These are phyloP conservation scores for Villa cingulata DNA, from an alignment of 2,888 invertebrate genomes.

Conservation along the genomic window DNA sequence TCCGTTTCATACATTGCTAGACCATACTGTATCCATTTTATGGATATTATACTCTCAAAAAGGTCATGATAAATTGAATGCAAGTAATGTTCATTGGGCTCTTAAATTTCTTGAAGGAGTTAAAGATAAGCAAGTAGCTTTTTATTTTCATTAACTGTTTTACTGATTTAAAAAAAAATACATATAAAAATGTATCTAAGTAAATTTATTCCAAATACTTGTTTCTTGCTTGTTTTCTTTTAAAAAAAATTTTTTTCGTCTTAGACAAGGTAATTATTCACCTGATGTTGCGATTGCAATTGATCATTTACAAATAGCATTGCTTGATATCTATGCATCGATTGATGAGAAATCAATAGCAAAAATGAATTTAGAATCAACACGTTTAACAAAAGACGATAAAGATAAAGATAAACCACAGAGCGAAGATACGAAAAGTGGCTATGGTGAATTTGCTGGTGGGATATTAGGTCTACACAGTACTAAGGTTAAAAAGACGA, in stretches of 20 bases:
- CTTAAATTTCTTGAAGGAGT: conserved; percentile 17
- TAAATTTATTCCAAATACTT: too few relatives aligned
- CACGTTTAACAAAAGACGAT: too few relatives aligned
- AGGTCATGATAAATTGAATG: conserved; percentile 4
- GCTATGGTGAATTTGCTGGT: too few relatives aligned
- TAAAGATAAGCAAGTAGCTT: conserved; percentile 6
- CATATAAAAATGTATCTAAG: too few relatives aligned
- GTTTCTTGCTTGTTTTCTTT: neutral
- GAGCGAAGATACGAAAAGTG: too few relatives aligned
- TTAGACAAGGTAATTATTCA: neutral
- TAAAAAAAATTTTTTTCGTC: neutral
- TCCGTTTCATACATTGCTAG: conserved; percentile 15
- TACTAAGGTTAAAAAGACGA: too few relatives aligned
- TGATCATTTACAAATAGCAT: conserved; percentile 4
- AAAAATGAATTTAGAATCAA: too few relatives aligned
- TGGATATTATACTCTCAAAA: conserved; percentile 15
- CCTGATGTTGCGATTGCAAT: conserved; percentile 7
- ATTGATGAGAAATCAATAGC: neutral
- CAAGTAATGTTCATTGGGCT: conserved; percentile 17
- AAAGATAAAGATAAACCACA: too few relatives aligned
- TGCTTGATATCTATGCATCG: neutral
- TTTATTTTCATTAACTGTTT: too few relatives aligned
- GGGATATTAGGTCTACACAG: too few relatives aligned
- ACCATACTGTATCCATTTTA: conserved; percentile 17
- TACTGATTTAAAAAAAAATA: too few relatives aligned